A percentile compares a stretch with the other conserved stretches of the same genome.
Evolutionary conservation across 1,140 invertebrate species (phyloP).

Genomic region (Camponotus floridanus): DNA sequence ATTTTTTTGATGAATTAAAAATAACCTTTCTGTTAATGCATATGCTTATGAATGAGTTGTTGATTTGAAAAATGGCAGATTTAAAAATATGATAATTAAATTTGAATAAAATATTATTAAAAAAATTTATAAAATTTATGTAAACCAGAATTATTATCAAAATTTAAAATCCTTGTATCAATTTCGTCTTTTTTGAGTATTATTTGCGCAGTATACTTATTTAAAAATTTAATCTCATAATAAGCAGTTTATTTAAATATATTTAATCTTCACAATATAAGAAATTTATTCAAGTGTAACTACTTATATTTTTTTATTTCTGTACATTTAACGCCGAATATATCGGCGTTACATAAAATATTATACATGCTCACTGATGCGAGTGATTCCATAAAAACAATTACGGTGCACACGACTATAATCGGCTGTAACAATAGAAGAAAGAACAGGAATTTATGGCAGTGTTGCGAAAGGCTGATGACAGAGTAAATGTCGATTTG

Average conservation of each 20-base stretch:
- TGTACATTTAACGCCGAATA: background rate
- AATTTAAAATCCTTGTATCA: background rate
- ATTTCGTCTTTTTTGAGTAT: background rate
- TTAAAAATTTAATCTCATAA: background rate
- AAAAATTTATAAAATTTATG: background rate
- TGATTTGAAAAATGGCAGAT: background rate
- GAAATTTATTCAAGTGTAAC: background rate
- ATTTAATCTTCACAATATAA: background rate
- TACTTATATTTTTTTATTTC: too few relatives aligned
- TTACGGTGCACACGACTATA: background rate
- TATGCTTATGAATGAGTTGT: background rate
- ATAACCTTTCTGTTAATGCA: background rate
- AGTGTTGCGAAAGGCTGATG: conserved; percentile 13
- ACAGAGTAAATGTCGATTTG: conserved; percentile 12
- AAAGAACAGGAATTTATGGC: conserved; percentile 8
- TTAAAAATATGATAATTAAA: background rate
- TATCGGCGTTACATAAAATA: conserved; percentile 13
- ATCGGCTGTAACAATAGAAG: conserved; percentile 7
- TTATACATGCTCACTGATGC: background rate
- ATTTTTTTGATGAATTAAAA: conserved; percentile 6
- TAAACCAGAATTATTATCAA: background rate
- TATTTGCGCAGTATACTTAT: background rate
- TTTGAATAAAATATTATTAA: background rate
- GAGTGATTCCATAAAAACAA: conserved; percentile 2
- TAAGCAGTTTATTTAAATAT: conserved; percentile 20